These are phyloP conservation scores for Rhabdomys pumilio DNA, from an alignment of 2,797 vertebrate species.

Conservation along the genomic window DNA sequence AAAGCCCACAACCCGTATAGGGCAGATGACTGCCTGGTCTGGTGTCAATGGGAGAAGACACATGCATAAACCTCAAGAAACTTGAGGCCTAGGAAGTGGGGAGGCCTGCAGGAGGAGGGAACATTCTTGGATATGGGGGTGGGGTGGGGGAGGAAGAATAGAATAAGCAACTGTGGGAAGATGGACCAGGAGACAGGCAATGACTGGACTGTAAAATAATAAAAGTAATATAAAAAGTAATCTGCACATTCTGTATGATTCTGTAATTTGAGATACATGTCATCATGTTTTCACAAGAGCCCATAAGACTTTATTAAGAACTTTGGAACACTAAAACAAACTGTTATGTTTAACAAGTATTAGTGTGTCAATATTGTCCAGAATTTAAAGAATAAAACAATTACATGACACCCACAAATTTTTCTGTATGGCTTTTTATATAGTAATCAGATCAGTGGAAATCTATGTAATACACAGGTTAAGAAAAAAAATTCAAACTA, in stretches of 20 bases:
- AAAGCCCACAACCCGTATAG: no score
- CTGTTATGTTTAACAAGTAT: neutral
- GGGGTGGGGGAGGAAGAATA: no score
- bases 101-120: no score
- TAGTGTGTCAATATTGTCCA: neutral
- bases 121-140: no score
- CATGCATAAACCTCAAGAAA: no score
- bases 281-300: neutral
- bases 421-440: neutral
- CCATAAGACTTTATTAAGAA: no score
- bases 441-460: neutral
- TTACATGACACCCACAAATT: neutral
- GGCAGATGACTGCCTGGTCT: no score
- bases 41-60: no score
- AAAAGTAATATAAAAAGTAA: neutral
- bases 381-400: neutral
- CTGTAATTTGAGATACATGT: neutral
- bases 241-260: neutral
- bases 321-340: neutral
- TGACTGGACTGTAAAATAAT: no score
- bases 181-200: no score
- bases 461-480: neutral
- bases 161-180: no score
- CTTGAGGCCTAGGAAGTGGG: no score
- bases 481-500: neutral